A percentile compares a stretch with the other conserved stretches of the same genome.
These are phyloP conservation scores for Pheosia gnoma DNA, from an alignment of 2,888 invertebrate species.

Conservation along the genomic window DNA sequence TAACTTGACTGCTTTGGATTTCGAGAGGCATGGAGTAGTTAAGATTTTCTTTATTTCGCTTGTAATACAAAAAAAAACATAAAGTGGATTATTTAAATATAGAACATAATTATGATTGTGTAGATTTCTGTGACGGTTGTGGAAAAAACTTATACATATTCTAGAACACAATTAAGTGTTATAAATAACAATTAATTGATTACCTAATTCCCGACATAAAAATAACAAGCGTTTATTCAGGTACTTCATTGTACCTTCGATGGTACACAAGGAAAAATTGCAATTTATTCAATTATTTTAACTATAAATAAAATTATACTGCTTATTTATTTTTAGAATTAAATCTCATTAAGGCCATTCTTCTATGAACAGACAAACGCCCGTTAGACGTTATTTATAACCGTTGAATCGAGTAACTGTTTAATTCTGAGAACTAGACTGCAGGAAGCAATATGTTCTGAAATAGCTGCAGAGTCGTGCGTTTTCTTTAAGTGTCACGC, in stretches of 20 bases:
- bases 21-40: conserved; percentile 52
- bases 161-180: not conserved
- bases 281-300: not conserved
- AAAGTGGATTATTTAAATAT: too few species aligned
- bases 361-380: conserved; percentile 20
- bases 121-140: too few species aligned
- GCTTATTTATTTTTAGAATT: not conserved
- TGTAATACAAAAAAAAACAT: too few species aligned
- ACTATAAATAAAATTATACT: not conserved
- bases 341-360: not conserved
- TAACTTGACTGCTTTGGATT: conserved; percentile 73
- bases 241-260: not conserved
- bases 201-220: not conserved
- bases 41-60: not conserved
- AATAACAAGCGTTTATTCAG: not conserved
- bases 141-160: not conserved
- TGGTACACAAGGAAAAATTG: not conserved
- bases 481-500: conserved; percentile 1
- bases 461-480: not conserved
- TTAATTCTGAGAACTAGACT: conserved; percentile 4
- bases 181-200: conserved; percentile 2
- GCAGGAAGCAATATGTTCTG: conserved; percentile 2
- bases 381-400: conserved; percentile 4
- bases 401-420: conserved; percentile 3
- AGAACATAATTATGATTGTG: too few species aligned